These are phyloP conservation scores for Dilophus febrilis DNA, from an alignment of 2,888 invertebrate genomes.

Conservation along the genomic window DNA sequence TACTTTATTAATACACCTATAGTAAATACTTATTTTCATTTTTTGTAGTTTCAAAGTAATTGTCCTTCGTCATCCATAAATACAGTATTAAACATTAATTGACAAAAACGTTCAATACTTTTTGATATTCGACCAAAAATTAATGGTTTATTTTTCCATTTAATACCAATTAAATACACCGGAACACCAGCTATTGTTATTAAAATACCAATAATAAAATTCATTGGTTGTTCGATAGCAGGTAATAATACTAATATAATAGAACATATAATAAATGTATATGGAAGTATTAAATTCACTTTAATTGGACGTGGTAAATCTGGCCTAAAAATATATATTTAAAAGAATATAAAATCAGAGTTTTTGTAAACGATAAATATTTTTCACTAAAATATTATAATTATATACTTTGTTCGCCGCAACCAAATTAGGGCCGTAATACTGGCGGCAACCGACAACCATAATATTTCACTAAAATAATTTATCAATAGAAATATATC, in stretches of 20 bases:
- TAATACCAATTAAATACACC: slow-evolving; percentile 57
- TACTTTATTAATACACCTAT: no score
- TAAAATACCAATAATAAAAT: slow-evolving; percentile 53
- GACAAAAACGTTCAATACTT: slow-evolving; percentile 37
- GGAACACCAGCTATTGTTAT: slow-evolving; percentile 69
- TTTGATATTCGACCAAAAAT: slow-evolving; percentile 35
- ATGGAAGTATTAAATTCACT: slow-evolving; percentile 55
- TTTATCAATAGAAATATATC: slow-evolving; percentile 70
- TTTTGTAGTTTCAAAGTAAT: no score
- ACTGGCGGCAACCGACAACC: slow-evolving; percentile 71
- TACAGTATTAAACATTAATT: slow-evolving; percentile 44
- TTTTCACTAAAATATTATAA: no score
- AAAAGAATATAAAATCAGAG: no score
- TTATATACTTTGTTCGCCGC: slow-evolving; percentile 40
- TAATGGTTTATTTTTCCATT: slow-evolving; percentile 43
- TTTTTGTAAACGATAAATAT: no score
- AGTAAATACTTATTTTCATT: no score
- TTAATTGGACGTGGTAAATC: slow-evolving; percentile 64
- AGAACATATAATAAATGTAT: slow-evolving; percentile 62
- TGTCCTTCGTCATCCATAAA: slow-evolving; percentile 36
- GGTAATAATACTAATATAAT: slow-evolving; percentile 65
- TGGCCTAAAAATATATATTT: no score
- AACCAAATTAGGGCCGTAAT: slow-evolving; percentile 59
- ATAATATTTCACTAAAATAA: slow-evolving; percentile 76
- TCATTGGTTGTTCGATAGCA: slow-evolving; percentile 56